Conservation (phyloP, 2,888 invertebrate species). For the Scaptomyza reducta region DNA sequence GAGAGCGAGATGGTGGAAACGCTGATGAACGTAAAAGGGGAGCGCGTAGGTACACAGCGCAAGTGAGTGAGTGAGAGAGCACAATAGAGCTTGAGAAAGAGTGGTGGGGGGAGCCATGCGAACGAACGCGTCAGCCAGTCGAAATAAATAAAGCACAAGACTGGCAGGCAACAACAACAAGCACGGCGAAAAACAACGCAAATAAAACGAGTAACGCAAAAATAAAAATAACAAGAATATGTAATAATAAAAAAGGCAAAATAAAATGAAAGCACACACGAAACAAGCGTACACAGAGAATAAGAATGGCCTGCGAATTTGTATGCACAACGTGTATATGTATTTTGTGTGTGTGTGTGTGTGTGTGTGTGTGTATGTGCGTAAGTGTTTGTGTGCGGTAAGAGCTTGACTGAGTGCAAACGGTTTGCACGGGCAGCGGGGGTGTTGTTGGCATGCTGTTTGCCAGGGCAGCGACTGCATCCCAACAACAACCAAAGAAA, state of each 20-base stretch:
- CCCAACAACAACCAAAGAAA: background rate
- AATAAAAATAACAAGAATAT: constrained; percentile 61
- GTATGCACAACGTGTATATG: constrained; percentile 35
- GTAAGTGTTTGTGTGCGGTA: constrained; percentile 13
- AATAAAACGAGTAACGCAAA: constrained; percentile 59
- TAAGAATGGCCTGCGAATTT: constrained; percentile 65
- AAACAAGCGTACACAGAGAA: constrained; percentile 47
- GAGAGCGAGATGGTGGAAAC: constrained; percentile 24
- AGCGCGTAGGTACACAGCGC: constrained; percentile 24
- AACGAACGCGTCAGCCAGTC: constrained; percentile 65
- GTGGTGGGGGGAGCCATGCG: constrained; percentile 27
- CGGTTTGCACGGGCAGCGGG: constrained; percentile 27
- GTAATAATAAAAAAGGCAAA: constrained; percentile 58
- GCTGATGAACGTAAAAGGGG: constrained; percentile 37
- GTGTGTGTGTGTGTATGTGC: constrained; percentile 5
- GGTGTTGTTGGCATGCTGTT: constrained; percentile 41
- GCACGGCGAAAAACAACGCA: constrained; percentile 40
- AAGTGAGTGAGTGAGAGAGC: constrained; percentile 2
- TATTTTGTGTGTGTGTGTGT: background rate
- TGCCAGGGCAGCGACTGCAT: constrained; percentile 39
- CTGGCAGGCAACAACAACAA: constrained; percentile 31
- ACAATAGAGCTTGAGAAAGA: background rate
- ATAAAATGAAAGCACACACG: constrained; percentile 58
- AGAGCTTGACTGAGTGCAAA: constrained; percentile 39
- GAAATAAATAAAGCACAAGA: constrained; percentile 71